Conservation (phyloP, 2,113 vertebrate genomes). For the Shinisaurus crocodilurus region DNA sequence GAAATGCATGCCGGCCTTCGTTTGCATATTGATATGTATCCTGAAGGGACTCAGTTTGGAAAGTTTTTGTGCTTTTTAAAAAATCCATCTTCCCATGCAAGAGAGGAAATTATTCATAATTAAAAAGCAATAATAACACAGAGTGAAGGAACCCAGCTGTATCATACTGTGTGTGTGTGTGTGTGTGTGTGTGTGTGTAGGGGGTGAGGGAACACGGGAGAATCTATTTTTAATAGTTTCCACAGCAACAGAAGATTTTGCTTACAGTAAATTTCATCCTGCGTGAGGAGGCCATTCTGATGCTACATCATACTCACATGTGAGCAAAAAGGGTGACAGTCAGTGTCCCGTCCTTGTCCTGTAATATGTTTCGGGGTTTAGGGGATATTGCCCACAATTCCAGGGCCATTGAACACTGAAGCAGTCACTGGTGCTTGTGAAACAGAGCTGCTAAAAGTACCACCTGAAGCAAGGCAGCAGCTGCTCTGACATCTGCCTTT, state of each 20-base stretch:
- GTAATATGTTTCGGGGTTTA: constrained; percentile 41
- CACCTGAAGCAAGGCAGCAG: accelerated
- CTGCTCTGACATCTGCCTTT: neutral
- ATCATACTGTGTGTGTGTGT: constrained; percentile 38
- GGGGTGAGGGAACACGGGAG: constrained; percentile 62
- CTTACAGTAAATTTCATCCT: constrained; percentile 76
- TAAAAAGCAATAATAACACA: constrained; percentile 81
- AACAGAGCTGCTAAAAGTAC: neutral
- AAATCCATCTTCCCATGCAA: constrained; percentile 72
- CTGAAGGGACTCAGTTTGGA: constrained; percentile 63
- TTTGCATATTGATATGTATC: constrained; percentile 75
- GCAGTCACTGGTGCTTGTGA: accelerated
- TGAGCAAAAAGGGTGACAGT: neutral
- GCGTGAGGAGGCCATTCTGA: constrained; percentile 64
- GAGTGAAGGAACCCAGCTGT: constrained; percentile 78
- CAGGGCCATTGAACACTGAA: neutral
- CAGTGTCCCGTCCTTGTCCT: constrained; percentile 33
- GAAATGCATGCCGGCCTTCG: constrained; percentile 70
- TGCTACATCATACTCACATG: constrained; percentile 60
- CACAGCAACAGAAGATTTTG: constrained; percentile 77
- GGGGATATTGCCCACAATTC: constrained; percentile 1
- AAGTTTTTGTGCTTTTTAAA: constrained; percentile 63
- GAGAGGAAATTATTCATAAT: constrained; percentile 80
- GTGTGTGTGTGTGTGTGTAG: constrained; percentile 9
- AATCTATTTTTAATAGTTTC: constrained; percentile 85